These are phyloP conservation scores for Lottia scabra DNA, from an alignment of 2,888 invertebrate genomes.

Conservation along the genomic window DNA sequence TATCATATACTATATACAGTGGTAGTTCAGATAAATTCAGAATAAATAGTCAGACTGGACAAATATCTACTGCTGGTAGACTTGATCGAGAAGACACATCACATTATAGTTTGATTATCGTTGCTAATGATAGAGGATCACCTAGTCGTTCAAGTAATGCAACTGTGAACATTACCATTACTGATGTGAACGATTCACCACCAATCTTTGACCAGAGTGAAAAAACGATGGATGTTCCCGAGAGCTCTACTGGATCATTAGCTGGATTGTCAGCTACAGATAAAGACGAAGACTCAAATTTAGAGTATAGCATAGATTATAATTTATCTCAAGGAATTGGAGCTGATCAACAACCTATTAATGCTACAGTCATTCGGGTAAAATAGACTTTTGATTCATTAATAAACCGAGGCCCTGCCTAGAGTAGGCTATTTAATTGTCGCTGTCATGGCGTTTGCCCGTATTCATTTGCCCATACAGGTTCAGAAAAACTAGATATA, in stretches of 20 bases:
- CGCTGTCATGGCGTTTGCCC: too few species aligned
- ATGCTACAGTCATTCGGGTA: not conserved
- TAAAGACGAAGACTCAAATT: not conserved
- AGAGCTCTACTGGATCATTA: not conserved
- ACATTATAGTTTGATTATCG: constrained; percentile 25
- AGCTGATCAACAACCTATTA: not conserved
- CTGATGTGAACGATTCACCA: constrained; percentile 20
- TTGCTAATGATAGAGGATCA: constrained; percentile 29
- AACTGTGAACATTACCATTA: constrained; percentile 6
- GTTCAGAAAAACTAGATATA: too few species aligned
- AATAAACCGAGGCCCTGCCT: too few species aligned
- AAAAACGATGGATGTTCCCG: not conserved
- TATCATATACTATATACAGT: constrained; percentile 9
- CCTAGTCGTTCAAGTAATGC: constrained; percentile 6
- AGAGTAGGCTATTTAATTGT: too few species aligned
- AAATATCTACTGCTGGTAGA: constrained; percentile 16
- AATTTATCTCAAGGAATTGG: not conserved
- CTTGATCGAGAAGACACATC: constrained; percentile 28
- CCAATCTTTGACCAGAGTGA: constrained; percentile 1
- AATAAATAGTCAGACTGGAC: constrained; percentile 29
- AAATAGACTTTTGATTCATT: too few species aligned
- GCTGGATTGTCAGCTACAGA: constrained; percentile 5
- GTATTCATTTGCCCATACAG: too few species aligned
- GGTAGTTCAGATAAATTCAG: constrained; percentile 23
- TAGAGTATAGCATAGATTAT: not conserved